Evolutionary conservation across 2,888 invertebrate species (phyloP).

Genomic region (Drosophila fulvimacula): DNA sequence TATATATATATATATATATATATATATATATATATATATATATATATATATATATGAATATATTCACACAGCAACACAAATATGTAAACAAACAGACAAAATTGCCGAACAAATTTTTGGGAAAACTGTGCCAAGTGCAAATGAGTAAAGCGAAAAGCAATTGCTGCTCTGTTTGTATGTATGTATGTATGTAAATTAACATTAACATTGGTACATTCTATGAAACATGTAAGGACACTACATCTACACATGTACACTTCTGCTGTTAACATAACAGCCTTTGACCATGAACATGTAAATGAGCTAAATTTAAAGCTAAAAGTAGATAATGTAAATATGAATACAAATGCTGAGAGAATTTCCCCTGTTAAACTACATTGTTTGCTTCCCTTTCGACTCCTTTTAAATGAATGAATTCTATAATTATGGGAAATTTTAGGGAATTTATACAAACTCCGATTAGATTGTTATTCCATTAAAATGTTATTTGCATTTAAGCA

Average conservation of each 20-base stretch:
- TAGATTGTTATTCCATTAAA: not conserved
- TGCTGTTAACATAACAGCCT: not conserved
- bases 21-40: slow-evolving; percentile 27
- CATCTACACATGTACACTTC: not conserved
- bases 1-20: not conserved
- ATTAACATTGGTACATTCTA: not conserved
- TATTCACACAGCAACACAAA: not conserved
- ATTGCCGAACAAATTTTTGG: slow-evolving; percentile 45
- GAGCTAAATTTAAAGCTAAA: not conserved
- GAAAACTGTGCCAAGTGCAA: slow-evolving; percentile 74
- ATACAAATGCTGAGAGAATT: not conserved
- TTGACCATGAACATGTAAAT: not conserved
- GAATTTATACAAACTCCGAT: not conserved
- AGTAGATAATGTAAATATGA: not conserved
- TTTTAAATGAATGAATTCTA: not conserved
- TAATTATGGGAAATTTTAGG: not conserved
- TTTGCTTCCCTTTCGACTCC: too few species aligned
- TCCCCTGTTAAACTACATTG: not conserved
- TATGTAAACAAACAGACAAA: slow-evolving; percentile 50
- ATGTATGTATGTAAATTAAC: not conserved
- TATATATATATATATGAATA: not conserved
- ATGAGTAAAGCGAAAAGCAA: slow-evolving; percentile 50
- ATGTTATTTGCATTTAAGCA: slow-evolving; percentile 2
- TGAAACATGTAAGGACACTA: not conserved
- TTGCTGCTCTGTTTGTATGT: slow-evolving; percentile 3